Base-by-base conservation (phyloP, 2,888 invertebrate genomes). In the Cataglyphis altisquamis region DNA sequence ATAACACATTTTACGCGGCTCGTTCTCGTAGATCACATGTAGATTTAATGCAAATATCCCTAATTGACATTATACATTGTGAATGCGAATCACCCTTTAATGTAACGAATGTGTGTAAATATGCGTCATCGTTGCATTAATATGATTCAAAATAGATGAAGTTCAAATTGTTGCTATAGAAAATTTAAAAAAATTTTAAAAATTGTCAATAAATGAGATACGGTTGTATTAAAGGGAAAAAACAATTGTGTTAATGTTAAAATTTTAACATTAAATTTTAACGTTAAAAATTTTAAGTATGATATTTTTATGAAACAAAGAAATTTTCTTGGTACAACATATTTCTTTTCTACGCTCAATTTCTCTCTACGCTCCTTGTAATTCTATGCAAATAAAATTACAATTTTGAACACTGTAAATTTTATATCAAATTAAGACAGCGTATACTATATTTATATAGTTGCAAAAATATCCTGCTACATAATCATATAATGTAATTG, bases 1-100 rank as follows among this genome's bases (percentile, higher is more conserved):
- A 64, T 25, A 62, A 57, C 68, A 45, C 36, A 45, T 36, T 29
- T 48, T 62, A 62, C 12, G 70, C 21, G 41, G 18, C n/a, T 25
- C 45, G 39, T 73, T 36, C 67, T 36, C 45, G 36, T 29, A 36
- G 63, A 81, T 81, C 52, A 81, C 74, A 29, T 52, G 15, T n/a
- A 18, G 72, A 39, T 63, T 60, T 70, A 70, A 70, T 45, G 9
- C 12, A 45, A 21, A 80, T 80, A 60, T 60, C 32, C 60, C 68
- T 70, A 70, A 70, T 70, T 36, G 70, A 12, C 68, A 41, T 78
- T 78, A 36, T 45, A 36, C 25, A 60, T 68, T 45, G 48, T 39
- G 39, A 70, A 66, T 82, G 74, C 73, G 36, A 82, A 36, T 55
- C 45, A 36, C 57, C 64, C 63, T 82, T 66, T 66, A 25, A 29